phyloP scores from a whole-genome alignment of 2,888 invertebrate species.

The Selenia dentaria region DNA sequence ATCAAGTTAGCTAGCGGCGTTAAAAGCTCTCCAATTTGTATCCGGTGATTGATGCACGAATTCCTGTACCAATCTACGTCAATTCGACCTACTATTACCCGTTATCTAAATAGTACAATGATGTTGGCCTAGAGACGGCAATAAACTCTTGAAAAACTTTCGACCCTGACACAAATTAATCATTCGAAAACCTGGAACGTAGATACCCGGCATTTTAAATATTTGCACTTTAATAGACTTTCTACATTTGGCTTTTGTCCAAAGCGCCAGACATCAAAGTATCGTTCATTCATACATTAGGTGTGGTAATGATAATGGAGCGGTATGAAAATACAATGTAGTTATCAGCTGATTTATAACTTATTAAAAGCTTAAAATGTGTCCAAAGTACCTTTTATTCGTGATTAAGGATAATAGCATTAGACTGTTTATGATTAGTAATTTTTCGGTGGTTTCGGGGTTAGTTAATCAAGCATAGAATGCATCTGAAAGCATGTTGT shows the following conservation, averaged over 20 bases:
- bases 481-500: too few relatives aligned
- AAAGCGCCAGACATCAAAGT: conserved; percentile 47
- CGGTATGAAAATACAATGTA: conserved; percentile 13
- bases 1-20: conserved; percentile 16
- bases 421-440: too few relatives aligned
- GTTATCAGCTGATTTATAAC: conserved; percentile 24
- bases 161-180: conserved; percentile 66
- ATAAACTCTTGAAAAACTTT: conserved; percentile 54
- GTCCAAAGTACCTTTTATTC: too few relatives aligned
- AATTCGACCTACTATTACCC: conserved; percentile 47
- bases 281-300: conserved; percentile 56
- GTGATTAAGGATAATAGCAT: too few relatives aligned
- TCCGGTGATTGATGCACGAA: conserved; percentile 19
- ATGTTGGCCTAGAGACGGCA: conserved; percentile 57
- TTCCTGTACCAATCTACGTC: conserved; percentile 35
- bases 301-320: conserved; percentile 30
- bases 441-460: too few relatives aligned
- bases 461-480: too few relatives aligned
- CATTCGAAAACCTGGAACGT: conserved; percentile 45
- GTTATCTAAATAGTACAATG: conserved; percentile 55
- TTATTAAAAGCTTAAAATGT: background rate
- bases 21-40: conserved; percentile 17
- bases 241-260: conserved; percentile 61
- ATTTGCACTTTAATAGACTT: conserved; percentile 59
- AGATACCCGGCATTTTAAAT: conserved; percentile 47